phyloP scores from a whole-genome alignment of 2,888 invertebrate genomes.

The Griposia aprilina region DNA sequence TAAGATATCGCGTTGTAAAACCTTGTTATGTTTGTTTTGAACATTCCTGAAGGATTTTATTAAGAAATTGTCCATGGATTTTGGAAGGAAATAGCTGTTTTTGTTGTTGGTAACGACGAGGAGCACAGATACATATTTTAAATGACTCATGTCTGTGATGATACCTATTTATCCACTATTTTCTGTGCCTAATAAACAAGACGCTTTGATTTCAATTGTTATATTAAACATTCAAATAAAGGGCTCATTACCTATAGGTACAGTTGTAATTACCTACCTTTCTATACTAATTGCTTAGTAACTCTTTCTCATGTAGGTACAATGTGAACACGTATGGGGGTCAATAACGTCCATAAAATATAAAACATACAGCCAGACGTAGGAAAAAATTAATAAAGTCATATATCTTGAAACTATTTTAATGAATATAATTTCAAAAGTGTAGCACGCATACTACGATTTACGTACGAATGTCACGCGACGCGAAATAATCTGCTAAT shows the following conservation, averaged over 20 bases:
- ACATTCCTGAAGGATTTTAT: constrained; percentile 46
- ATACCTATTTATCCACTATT: not conserved
- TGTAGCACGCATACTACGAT: constrained; percentile 77
- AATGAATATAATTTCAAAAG: constrained; percentile 77
- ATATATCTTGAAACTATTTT: constrained; percentile 75
- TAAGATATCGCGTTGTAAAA: constrained; percentile 73
- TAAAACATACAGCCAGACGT: constrained; percentile 18
- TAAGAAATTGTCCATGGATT: constrained; percentile 33
- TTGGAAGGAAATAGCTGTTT: constrained; percentile 4
- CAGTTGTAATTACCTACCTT: not conserved
- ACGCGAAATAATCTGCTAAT: constrained; percentile 81
- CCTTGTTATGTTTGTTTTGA: constrained; percentile 62
- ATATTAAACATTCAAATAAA: not conserved
- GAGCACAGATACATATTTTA: not conserved
- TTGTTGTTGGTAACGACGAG: not conserved
- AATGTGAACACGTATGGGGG: not conserved
- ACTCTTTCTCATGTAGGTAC: not conserved
- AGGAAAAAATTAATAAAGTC: constrained; percentile 72
- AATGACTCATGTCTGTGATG: not conserved
- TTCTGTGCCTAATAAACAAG: not conserved
- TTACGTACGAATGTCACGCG: constrained; percentile 76
- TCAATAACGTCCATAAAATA: constrained; percentile 32
- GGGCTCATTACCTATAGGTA: too few relatives aligned
- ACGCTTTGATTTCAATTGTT: too few relatives aligned
- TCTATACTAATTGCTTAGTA: not conserved